Conservation (phyloP, 1,140 invertebrate genomes). For the Dreissena rostriformis region DNA sequence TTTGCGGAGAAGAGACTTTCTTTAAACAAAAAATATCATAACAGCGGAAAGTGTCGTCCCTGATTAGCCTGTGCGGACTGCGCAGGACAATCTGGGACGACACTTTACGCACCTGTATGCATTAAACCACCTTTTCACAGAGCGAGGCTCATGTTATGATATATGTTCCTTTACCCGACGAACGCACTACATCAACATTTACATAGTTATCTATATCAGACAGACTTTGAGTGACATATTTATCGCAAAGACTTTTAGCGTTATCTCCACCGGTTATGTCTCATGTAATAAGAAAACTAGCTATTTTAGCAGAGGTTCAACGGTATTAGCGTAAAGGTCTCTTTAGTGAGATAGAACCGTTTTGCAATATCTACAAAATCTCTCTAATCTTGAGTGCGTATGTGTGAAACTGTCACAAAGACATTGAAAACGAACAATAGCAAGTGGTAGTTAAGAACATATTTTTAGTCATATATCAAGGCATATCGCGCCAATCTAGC, state of each 20-base stretch:
- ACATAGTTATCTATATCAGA: conserved; percentile 35
- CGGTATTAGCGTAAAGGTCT: conserved; percentile 6
- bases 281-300: too few relatives aligned
- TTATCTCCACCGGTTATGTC: conserved; percentile 14
- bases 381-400: conserved; percentile 33
- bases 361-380: conserved; percentile 38
- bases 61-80: too few relatives aligned
- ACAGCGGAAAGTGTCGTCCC: too few relatives aligned
- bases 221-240: conserved; percentile 32
- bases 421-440: conserved; percentile 36
- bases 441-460: conserved; percentile 42
- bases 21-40: too few relatives aligned
- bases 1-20: too few relatives aligned
- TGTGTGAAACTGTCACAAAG: conserved; percentile 53
- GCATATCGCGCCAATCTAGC: conserved; percentile 20
- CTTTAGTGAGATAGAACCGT: conserved; percentile 23
- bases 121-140: conserved; percentile 17
- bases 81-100: too few relatives aligned
- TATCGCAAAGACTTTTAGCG: conserved; percentile 28
- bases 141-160: too few relatives aligned
- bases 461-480: conserved; percentile 37
- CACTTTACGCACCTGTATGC: too few relatives aligned
- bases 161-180: too few relatives aligned
- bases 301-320: conserved; percentile 30
- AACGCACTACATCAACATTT: neutral